Conservation (phyloP, 2,113 vertebrate species). For the Podarcis muralis region DNA sequence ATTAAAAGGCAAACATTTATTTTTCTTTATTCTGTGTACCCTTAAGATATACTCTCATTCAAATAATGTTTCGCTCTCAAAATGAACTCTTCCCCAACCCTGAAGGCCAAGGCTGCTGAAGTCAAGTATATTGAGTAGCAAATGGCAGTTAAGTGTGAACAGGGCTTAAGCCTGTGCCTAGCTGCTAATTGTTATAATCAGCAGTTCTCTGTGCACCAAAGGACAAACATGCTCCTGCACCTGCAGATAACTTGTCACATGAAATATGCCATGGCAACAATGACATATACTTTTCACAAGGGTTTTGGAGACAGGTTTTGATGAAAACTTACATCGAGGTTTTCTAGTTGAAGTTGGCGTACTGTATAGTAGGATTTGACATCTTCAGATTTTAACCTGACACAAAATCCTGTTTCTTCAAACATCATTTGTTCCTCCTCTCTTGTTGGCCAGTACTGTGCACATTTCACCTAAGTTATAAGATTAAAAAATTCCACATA, state of each 20-base stretch:
- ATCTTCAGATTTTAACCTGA: conserved; percentile 91
- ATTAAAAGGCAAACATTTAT: not conserved
- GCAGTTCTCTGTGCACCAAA: not conserved
- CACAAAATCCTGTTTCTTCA: conserved; percentile 90
- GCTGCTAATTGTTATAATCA: not conserved
- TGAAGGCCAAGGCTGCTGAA: not conserved
- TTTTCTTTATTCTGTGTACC: not conserved
- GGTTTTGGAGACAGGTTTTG: not conserved
- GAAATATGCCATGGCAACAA: not conserved
- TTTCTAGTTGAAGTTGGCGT: conserved; percentile 89
- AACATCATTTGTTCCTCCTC: conserved; percentile 88
- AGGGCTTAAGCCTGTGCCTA: not conserved
- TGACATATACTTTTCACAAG: not conserved
- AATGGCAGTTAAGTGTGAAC: not conserved
- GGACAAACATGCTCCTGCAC: not conserved
- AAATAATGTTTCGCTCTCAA: not conserved
- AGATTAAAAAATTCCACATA: conserved; percentile 7
- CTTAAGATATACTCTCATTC: not conserved
- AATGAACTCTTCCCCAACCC: not conserved
- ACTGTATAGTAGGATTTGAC: conserved; percentile 92
- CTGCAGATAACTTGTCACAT: not conserved
- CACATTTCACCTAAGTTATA: conserved; percentile 91
- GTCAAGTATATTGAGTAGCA: not conserved
- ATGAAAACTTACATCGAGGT: conserved; percentile 84
- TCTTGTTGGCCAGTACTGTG: conserved; percentile 94